These are phyloP conservation scores for Drosophila kambysellisi DNA, from an alignment of 2,888 invertebrate genomes.

Conservation along the genomic window DNA sequence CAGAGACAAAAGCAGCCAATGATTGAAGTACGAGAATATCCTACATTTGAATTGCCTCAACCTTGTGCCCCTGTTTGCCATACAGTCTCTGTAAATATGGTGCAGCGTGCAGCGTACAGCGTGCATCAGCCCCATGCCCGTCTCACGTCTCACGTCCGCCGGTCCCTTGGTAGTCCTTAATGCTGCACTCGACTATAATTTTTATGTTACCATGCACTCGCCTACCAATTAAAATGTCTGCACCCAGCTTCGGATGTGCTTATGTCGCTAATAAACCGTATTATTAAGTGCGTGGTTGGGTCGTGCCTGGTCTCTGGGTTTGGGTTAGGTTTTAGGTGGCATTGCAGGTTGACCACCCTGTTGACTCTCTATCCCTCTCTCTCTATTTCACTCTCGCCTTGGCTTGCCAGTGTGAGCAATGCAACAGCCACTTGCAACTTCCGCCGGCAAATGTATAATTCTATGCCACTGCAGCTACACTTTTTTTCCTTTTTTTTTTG, in stretches of 20 bases:
- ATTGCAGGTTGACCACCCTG: conserved; percentile 45
- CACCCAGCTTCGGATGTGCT: conserved; percentile 78
- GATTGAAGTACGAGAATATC: conserved; percentile 68
- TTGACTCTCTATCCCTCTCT: neutral
- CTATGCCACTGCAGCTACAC: conserved; percentile 70
- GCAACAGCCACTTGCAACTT: conserved; percentile 77
- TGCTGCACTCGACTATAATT: conserved; percentile 72
- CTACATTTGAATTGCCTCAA: conserved; percentile 78
- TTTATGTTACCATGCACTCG: conserved; percentile 81
- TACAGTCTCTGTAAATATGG: conserved; percentile 58
- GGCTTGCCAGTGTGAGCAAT: conserved; percentile 34
- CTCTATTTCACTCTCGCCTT: no score
- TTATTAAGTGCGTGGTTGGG: conserved; percentile 77
- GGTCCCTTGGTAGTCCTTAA: conserved; percentile 30
- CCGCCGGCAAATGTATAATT: conserved; percentile 81
- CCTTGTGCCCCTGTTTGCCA: conserved; percentile 41
- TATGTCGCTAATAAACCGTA: conserved; percentile 82
- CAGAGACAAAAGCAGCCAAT: conserved; percentile 67
- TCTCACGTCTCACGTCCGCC: neutral
- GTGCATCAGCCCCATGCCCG: conserved; percentile 2
- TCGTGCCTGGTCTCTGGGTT: conserved; percentile 5
- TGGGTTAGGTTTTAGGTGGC: conserved; percentile 42
- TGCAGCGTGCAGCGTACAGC: conserved; percentile 28
- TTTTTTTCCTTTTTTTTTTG: conserved; percentile 5
- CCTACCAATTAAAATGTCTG: conserved; percentile 82